Evolutionary conservation across 2,888 invertebrate species (phyloP).

Genomic region (Lottia scabra): DNA sequence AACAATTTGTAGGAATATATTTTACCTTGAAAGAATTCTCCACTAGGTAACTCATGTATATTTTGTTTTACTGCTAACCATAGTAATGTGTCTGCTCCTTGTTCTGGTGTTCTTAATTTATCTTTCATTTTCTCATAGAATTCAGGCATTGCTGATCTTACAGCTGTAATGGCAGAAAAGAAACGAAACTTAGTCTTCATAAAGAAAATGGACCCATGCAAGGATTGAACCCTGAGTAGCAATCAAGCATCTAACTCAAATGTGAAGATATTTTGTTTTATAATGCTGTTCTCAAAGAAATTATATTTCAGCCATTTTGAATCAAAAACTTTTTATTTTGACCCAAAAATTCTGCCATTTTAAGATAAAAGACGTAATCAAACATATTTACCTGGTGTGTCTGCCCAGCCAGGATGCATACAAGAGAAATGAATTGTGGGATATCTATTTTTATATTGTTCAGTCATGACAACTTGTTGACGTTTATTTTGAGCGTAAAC

Average conservation of each 20-base stretch:
- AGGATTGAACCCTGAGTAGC: too few species aligned
- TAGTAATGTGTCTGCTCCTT: conserved; percentile 71
- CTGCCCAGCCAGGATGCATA: conserved; percentile 73
- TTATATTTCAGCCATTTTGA: too few species aligned
- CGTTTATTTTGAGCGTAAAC: conserved; percentile 72
- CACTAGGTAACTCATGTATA: conserved; percentile 59
- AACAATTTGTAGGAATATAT: background rate
- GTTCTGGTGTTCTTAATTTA: conserved; percentile 67
- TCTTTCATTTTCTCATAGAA: conserved; percentile 71
- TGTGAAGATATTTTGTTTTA: too few species aligned
- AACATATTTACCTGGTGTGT: conserved; percentile 67
- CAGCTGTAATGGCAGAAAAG: conserved; percentile 51
- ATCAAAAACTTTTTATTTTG: too few species aligned
- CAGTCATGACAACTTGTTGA: conserved; percentile 70
- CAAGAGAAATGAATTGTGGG: conserved; percentile 70
- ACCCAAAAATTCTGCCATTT: too few species aligned
- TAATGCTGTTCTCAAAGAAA: too few species aligned
- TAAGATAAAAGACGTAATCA: too few species aligned
- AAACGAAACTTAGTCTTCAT: too few species aligned
- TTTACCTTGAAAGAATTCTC: conserved; percentile 70
- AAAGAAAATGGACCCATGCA: background rate
- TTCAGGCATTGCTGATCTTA: conserved; percentile 61
- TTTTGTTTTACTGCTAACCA: conserved; percentile 70
- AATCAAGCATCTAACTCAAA: too few species aligned
- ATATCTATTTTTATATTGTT: conserved; percentile 66